Percentiles rank a stretch among this genome's conserved stretches.
Evolutionary conservation across 2,797 vertebrate species (phyloP).

Genomic region (Cirrhinus molitorella): DNA sequence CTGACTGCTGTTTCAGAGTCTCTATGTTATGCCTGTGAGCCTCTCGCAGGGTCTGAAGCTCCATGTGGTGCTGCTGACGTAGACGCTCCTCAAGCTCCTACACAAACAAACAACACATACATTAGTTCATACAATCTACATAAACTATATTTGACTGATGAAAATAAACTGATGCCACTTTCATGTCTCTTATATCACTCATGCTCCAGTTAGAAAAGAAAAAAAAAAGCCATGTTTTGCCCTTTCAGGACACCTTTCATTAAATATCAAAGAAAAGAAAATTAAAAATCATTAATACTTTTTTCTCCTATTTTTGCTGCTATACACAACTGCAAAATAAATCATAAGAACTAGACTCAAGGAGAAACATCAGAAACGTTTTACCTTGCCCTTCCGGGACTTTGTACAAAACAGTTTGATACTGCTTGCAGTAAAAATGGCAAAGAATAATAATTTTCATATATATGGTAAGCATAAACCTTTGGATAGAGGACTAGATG

Average conservation of each 20-base stretch:
- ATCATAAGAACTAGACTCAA: not conserved
- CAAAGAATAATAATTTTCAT: not conserved
- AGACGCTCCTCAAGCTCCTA: constrained; percentile 94
- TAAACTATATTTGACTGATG: not conserved
- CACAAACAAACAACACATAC: constrained; percentile 45
- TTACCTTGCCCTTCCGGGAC: not conserved
- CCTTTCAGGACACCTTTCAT: not conserved
- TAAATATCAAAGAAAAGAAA: not conserved
- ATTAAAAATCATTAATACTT: not conserved
- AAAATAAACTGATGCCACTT: not conserved
- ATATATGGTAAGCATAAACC: not conserved
- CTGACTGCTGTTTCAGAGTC: constrained; percentile 93
- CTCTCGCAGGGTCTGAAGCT: constrained; percentile 91
- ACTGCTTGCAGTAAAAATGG: not conserved
- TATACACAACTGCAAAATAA: not conserved
- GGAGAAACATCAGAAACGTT: not conserved
- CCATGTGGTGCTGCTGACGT: constrained; percentile 90
- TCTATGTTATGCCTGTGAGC: constrained; percentile 94
- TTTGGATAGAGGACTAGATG: not conserved
- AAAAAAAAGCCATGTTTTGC: not conserved
- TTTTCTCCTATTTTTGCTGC: not conserved
- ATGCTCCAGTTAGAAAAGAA: not conserved
- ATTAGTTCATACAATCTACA: not conserved
- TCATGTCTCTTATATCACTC: not conserved
- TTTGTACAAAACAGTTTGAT: not conserved